These are phyloP conservation scores for Heliothis peltigera DNA, from an alignment of 2,888 invertebrate genomes.

Conservation along the genomic window DNA sequence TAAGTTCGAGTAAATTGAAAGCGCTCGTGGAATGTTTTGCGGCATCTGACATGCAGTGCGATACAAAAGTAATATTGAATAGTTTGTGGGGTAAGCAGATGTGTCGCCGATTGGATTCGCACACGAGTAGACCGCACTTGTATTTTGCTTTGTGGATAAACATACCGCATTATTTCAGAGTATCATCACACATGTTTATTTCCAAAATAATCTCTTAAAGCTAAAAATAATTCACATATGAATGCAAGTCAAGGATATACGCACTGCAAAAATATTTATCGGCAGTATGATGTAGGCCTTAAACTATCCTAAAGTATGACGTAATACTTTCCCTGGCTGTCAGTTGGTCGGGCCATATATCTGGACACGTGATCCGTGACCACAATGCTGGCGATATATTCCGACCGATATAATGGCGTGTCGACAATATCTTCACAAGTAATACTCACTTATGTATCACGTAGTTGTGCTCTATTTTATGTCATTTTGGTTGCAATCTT, in stretches of 20 bases:
- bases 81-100: conserved; percentile 6
- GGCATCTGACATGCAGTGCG: conserved; percentile 19
- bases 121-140: not conserved
- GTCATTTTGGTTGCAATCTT: not conserved
- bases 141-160: not conserved
- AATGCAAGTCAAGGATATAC: no score
- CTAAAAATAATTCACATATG: no score
- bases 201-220: no score
- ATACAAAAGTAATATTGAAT: conserved; percentile 21
- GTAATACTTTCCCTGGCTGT: conserved; percentile 18
- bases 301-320: not conserved
- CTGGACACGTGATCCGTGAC: conserved; percentile 41
- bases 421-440: conserved; percentile 32
- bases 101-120: not conserved
- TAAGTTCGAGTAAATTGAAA: conserved; percentile 56
- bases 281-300: not conserved
- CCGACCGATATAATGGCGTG: conserved; percentile 9
- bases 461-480: conserved; percentile 7
- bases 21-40: conserved; percentile 48
- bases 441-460: conserved; percentile 45
- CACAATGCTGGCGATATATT: conserved; percentile 28
- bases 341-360: conserved; percentile 41
- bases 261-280: not conserved
- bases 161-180: no score
- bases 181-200: no score